A percentile compares a stretch with the other conserved stretches of the same genome.
These are phyloP conservation scores for Clusia tigrina DNA, from an alignment of 2,888 invertebrate genomes.

Conservation along the genomic window DNA sequence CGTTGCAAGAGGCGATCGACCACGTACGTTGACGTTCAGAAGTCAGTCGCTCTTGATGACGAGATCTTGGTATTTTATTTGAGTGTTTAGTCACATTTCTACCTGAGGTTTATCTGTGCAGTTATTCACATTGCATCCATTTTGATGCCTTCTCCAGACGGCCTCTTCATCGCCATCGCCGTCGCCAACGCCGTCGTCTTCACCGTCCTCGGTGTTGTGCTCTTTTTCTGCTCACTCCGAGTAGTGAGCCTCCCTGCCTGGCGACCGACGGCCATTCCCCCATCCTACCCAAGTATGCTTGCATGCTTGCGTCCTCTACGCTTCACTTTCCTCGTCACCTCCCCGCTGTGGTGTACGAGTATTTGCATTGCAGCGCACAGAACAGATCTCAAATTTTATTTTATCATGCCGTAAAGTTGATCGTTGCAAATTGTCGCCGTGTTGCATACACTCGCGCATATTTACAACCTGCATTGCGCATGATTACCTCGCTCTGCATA, in stretches of 20 bases:
- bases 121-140: slow-evolving; percentile 12
- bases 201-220: neutral
- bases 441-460: neutral
- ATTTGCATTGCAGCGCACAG: neutral
- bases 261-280: too few relatives aligned
- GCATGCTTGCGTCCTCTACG: too few relatives aligned
- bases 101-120: slow-evolving; percentile 16
- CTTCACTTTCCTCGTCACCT: neutral
- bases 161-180: neutral
- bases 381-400: neutral
- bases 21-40: slow-evolving; percentile 12
- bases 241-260: too few relatives aligned
- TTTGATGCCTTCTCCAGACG: neutral
- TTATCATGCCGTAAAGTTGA: neutral
- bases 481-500: neutral
- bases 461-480: neutral
- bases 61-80: slow-evolving; percentile 15
- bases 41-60: slow-evolving; percentile 7
- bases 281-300: too few relatives aligned
- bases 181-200: neutral
- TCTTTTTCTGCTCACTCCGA: neutral
- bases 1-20: neutral
- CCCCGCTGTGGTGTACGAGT: neutral
- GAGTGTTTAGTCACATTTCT: slow-evolving; percentile 13
- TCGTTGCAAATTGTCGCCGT: neutral